Evolutionary conservation across 2,113 vertebrate species (phyloP).

Genomic region (Hoplias malabaricus): DNA sequence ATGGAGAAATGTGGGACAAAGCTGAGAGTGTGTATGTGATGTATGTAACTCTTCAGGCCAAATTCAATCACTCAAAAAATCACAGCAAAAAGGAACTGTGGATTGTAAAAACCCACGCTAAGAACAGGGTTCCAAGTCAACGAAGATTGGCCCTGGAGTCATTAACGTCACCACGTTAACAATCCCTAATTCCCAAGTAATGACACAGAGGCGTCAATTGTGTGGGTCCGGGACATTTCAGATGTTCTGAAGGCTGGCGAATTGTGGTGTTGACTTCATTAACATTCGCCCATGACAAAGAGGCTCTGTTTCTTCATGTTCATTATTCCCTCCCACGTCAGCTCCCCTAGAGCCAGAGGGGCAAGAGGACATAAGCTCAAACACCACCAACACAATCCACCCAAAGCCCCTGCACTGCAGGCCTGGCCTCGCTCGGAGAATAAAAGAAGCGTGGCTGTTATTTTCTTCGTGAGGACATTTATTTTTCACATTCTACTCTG

Average conservation of each 20-base stretch:
- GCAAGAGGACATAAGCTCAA: neutral
- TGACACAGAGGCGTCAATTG: neutral
- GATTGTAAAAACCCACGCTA: neutral
- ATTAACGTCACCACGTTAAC: neutral
- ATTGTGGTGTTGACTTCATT: slow-evolving; percentile 23
- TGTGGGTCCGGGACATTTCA: neutral
- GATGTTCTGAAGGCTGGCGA: slow-evolving; percentile 16
- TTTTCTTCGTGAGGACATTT: neutral
- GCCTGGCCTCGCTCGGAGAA: neutral
- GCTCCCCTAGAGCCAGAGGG: neutral
- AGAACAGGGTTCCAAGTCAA: neutral
- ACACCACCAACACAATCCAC: neutral
- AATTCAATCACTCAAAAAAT: neutral
- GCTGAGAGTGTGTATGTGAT: too few relatives aligned
- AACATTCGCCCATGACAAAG: slow-evolving; percentile 1
- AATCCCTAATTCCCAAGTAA: slow-evolving; percentile 13
- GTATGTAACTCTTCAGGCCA: too few relatives aligned
- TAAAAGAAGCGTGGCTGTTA: neutral
- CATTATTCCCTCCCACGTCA: slow-evolving; percentile 6
- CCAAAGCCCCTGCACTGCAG: neutral
- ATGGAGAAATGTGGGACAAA: too few relatives aligned
- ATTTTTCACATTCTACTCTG: neutral
- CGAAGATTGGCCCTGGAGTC: neutral
- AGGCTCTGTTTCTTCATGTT: slow-evolving; percentile 8
- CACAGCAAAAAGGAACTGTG: neutral